Evolutionary conservation across 2,888 invertebrate species (phyloP).

Genomic region (Sphecodes monilicornis): DNA sequence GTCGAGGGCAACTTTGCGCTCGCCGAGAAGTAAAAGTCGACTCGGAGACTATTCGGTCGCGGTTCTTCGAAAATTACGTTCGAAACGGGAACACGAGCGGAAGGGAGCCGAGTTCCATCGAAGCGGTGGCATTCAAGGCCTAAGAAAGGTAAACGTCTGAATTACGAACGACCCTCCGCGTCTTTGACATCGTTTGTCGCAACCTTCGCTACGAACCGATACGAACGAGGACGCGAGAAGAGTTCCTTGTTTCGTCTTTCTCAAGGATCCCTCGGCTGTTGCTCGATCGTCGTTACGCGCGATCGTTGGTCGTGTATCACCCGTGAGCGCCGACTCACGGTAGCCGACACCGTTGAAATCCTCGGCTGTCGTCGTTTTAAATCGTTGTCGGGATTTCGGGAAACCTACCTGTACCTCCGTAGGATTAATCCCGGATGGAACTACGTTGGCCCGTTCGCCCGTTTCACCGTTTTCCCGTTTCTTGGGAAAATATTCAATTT

Average conservation of each 20-base stretch:
- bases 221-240: neutral
- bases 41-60: neutral
- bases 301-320: neutral
- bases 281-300: too few relatives aligned
- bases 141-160: conserved; percentile 33
- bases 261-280: neutral
- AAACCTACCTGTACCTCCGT: neutral
- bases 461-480: neutral
- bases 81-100: neutral
- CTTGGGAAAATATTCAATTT: neutral
- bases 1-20: neutral
- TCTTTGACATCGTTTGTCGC: conserved; percentile 18
- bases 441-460: neutral
- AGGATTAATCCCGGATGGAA: neutral
- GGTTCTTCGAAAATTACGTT: neutral
- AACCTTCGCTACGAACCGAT: conserved; percentile 15
- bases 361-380: neutral
- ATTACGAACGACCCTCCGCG: neutral
- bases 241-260: neutral
- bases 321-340: neutral
- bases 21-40: conserved; percentile 31
- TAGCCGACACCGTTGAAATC: neutral
- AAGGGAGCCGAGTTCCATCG: neutral
- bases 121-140: neutral
- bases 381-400: neutral